phyloP scores from a whole-genome alignment of 2,113 vertebrate genomes.

The Psilopsiagon aymara region DNA sequence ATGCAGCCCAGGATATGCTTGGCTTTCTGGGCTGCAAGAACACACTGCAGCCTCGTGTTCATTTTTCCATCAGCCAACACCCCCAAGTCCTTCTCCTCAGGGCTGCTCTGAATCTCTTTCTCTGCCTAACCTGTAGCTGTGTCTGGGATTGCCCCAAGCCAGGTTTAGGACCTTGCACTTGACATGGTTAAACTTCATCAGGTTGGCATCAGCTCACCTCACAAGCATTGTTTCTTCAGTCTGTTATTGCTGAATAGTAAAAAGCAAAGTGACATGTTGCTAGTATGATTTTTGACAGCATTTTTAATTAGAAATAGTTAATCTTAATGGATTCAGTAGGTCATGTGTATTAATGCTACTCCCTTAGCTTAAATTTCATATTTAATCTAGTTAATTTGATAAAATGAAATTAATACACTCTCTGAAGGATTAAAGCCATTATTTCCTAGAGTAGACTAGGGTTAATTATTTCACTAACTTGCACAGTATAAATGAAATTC shows the following conservation, averaged over 20 bases:
- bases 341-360: neutral
- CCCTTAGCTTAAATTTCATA: neutral
- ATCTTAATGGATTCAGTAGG: neutral
- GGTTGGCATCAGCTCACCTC: too few species aligned
- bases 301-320: slow-evolving; percentile 8
- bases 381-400: neutral
- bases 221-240: neutral
- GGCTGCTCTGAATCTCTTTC: too few species aligned
- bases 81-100: too few species aligned
- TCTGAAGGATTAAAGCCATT: neutral
- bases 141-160: too few species aligned
- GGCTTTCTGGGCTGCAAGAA: too few species aligned
- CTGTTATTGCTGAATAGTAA: neutral
- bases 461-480: neutral
- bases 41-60: too few species aligned
- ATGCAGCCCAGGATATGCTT: too few species aligned
- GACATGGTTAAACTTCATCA: too few species aligned
- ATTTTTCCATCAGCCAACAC: too few species aligned
- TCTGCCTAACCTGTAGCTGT: too few species aligned
- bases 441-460: neutral
- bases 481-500: neutral
- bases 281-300: neutral
- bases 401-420: neutral
- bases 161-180: too few species aligned
- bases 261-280: neutral